Base-by-base conservation (phyloP, 2,797 vertebrate genomes). In the Leuciscus waleckii region DNA sequence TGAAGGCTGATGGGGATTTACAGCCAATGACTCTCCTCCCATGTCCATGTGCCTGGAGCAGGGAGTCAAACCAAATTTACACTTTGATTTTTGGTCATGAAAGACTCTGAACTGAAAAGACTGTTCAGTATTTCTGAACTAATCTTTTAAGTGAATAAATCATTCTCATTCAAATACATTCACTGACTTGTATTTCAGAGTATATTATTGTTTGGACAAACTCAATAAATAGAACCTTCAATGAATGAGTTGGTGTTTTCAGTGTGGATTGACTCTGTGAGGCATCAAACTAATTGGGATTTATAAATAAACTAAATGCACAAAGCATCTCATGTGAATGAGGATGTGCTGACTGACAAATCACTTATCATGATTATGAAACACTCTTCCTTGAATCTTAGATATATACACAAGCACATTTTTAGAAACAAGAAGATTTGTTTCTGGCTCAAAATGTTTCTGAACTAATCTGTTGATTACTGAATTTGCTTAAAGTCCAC, bases 1-100 rank as follows among this genome's bases (percentile, higher is more conserved):
- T 0, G 94, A 92, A 87, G 92, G 95, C 84, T 96, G 96, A 88
- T 96, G 92, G 4, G 95, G 92, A 10, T 92, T 92, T 74, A 90
- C 73, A 51, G 89, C 90, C 10, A 92, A 46, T 35, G 89, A 90
- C 85, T 94, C 90, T 16, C 93, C 93, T 76, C 96, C 96, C 10
- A 93, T 91, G 78, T 97, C 96, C 17, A 92, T 93, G 82, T 92
- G 95, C 37, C 92, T 95, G 79, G 10, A 65, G 63, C 56, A 86
- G 26, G 3, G 78, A 83, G 19, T 67, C 1, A 41, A 7, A 76
- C 39, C 6, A 32, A 35, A 29, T 43, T 70, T 39, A 56, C 39
- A 81, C 14, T 61, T 77, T 35, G 32, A 43, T 26, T 61, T 49
- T 74, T 61, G 14, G 8, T 65, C 49, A 19, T 79, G 6, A 82